A percentile compares a stretch with the other conserved stretches of the same genome.
Evolutionary conservation across 2,888 invertebrate genomes (phyloP).

Genomic region (Tenthredo notha): DNA sequence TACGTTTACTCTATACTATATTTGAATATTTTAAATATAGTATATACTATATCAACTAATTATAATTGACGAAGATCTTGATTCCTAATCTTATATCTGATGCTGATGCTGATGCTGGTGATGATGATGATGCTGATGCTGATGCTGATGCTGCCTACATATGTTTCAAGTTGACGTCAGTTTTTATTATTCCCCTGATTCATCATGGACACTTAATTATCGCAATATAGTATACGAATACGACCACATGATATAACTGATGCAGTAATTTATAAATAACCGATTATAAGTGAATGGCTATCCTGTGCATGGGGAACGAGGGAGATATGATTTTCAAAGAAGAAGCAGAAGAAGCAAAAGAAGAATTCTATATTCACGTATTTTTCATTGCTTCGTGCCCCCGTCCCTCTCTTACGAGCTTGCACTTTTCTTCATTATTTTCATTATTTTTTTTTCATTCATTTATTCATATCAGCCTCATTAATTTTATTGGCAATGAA

Average conservation of each 20-base stretch:
- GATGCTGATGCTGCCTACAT: not conserved
- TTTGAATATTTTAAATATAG: no score
- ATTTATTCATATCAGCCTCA: not conserved
- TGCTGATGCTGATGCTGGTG: not conserved
- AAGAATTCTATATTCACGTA: no score
- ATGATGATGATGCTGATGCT: no score
- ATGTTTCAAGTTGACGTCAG: not conserved
- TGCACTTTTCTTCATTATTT: not conserved
- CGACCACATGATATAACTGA: not conserved
- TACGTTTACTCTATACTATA: not conserved
- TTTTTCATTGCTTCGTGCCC: not conserved
- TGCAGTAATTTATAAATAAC: not conserved
- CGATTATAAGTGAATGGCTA: not conserved
- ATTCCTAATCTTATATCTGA: not conserved
- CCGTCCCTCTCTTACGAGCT: not conserved
- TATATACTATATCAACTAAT: not conserved
- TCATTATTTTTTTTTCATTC: not conserved
- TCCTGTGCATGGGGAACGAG: no score
- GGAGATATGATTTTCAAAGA: no score
- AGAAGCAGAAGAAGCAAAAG: no score
- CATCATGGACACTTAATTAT: not conserved
- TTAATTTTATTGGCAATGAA: not conserved
- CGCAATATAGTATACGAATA: not conserved
- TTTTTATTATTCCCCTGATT: not conserved
- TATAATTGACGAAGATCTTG: not conserved